Conservation (phyloP, 2,113 vertebrate genomes). For the Psittacula cyanocephala region DNA sequence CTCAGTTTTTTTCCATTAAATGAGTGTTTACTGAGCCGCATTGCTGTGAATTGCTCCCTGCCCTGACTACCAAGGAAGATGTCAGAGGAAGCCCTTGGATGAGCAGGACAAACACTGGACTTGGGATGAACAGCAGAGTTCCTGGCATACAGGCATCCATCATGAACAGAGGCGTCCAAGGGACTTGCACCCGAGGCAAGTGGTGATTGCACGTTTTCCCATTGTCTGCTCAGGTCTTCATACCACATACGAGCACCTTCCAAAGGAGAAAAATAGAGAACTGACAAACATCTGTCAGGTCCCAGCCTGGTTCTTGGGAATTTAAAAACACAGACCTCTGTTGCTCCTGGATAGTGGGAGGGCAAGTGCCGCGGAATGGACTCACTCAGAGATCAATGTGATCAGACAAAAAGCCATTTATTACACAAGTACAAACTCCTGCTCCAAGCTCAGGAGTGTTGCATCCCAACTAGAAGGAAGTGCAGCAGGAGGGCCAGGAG, state of each 20-base stretch:
- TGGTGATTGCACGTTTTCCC: neutral
- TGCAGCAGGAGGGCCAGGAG: no score
- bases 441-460: no score
- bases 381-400: no score
- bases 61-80: neutral
- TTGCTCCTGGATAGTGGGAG: neutral
- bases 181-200: rapidly evolving
- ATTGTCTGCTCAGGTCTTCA: neutral
- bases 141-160: neutral
- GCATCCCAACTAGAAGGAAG: no score
- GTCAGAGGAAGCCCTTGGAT: neutral
- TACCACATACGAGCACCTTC: neutral
- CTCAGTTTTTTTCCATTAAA: slow-evolving; percentile 38
- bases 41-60: neutral
- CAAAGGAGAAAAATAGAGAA: neutral
- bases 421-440: no score
- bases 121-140: neutral
- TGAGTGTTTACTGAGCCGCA: slow-evolving; percentile 5
- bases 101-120: neutral
- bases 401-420: no score
- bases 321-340: neutral
- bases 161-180: neutral
- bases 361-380: no score
- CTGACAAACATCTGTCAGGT: neutral
- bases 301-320: neutral